Evolutionary conservation across 2,797 vertebrate genomes (phyloP).

Genomic region (Lepidocolaptes lacrymiger): DNA sequence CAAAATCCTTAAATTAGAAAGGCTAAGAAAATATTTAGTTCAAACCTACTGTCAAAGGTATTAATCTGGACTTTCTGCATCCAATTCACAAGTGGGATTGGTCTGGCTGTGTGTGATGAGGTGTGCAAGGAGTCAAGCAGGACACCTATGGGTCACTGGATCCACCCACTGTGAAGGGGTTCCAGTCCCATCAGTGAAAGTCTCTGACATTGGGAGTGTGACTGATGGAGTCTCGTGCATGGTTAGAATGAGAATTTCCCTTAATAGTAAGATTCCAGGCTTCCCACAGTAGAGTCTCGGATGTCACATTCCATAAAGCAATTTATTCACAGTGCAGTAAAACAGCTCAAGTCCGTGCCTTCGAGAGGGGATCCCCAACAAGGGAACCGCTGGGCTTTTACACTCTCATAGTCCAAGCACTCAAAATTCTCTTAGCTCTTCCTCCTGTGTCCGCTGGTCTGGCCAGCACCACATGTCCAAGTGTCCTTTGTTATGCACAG

Average conservation of each 20-base stretch:
- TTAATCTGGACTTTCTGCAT: neutral
- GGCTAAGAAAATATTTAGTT: neutral
- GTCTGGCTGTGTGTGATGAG: neutral
- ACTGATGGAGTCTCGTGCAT: neutral
- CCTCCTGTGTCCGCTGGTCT: neutral
- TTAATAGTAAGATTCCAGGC: neutral
- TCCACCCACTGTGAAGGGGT: neutral
- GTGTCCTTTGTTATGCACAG: too few relatives aligned
- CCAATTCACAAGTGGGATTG: neutral
- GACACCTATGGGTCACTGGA: neutral
- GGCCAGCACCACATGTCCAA: too few relatives aligned
- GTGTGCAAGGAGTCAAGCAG: neutral
- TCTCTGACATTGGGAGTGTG: neutral
- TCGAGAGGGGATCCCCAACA: neutral
- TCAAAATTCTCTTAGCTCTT: neutral
- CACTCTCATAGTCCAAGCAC: neutral
- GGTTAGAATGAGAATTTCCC: neutral
- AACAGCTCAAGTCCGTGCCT: neutral
- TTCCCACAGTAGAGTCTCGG: neutral
- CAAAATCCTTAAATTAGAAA: neutral
- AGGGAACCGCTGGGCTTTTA: neutral
- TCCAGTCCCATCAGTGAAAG: neutral
- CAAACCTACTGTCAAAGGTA: neutral
- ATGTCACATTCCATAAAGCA: neutral
- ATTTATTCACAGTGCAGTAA: neutral